Evolutionary conservation across 1,140 invertebrate genomes (phyloP).

Genomic region (Ephestia elutella): DNA sequence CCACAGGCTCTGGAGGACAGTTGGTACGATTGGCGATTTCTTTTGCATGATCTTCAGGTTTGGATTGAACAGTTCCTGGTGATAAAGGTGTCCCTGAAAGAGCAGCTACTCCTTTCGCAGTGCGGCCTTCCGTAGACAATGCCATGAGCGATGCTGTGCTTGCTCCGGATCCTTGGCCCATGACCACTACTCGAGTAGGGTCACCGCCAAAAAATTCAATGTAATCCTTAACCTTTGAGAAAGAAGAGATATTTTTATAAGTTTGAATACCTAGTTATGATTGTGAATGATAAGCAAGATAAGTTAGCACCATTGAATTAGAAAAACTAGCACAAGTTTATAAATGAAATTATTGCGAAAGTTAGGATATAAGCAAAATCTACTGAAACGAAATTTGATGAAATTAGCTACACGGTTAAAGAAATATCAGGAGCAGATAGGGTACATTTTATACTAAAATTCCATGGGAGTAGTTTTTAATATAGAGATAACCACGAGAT

Average conservation of each 20-base stretch:
- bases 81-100: conserved; percentile 81
- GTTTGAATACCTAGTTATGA: no score
- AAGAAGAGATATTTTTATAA: background rate
- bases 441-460: no score
- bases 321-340: no score
- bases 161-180: conserved; percentile 83
- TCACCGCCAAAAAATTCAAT: conserved; percentile 84
- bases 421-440: no score
- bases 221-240: conserved; percentile 77
- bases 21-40: conserved; percentile 71
- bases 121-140: conserved; percentile 65
- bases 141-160: conserved; percentile 77
- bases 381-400: no score
- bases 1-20: conserved; percentile 72
- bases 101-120: conserved; percentile 76
- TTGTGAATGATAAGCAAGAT: no score
- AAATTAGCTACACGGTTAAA: no score
- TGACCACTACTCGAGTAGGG: conserved; percentile 77
- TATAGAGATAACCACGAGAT: no score
- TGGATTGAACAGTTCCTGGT: conserved; percentile 76
- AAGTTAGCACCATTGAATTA: no score
- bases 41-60: conserved; percentile 70
- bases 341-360: no score
- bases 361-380: no score
- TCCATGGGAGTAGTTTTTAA: no score